Conservation (phyloP, 37 sponge, comb jelly and placozoan species). For the Tethya wilhelma region DNA sequence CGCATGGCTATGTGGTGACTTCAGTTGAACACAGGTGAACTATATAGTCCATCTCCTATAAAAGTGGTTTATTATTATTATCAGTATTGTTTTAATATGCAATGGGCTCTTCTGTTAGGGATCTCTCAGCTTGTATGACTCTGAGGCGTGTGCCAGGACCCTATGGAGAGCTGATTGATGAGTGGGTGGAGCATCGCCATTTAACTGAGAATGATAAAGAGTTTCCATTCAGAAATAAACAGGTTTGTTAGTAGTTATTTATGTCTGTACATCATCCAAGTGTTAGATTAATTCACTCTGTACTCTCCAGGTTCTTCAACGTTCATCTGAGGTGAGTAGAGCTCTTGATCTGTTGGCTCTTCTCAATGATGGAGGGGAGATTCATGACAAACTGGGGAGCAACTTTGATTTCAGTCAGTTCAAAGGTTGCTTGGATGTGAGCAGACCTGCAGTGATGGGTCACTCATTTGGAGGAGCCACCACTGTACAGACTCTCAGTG, state of each 20-base stretch:
- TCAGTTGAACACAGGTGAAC: slow-evolving; percentile 64
- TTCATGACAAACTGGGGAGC: slow-evolving; percentile 34
- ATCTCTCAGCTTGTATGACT: slow-evolving; percentile 41
- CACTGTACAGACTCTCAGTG: slow-evolving; percentile 49
- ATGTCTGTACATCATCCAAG: not conserved
- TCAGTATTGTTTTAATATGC: too few species aligned
- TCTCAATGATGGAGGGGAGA: slow-evolving; percentile 36
- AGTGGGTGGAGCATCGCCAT: slow-evolving; percentile 24
- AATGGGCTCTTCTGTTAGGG: slow-evolving; percentile 28
- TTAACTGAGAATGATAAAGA: slow-evolving; percentile 5
- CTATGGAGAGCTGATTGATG: slow-evolving; percentile 6
- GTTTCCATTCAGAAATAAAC: slow-evolving; percentile 8
- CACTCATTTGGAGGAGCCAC: slow-evolving; percentile 78
- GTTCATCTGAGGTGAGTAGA: slow-evolving; percentile 15
- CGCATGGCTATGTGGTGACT: slow-evolving; percentile 71
- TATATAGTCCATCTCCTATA: not conserved
- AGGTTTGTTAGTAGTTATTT: too few species aligned
- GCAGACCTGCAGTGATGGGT: slow-evolving; percentile 48
- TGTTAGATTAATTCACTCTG: not conserved
- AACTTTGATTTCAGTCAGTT: slow-evolving; percentile 63
- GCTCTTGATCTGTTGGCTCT: slow-evolving; percentile 40
- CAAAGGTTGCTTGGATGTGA: slow-evolving; percentile 46
- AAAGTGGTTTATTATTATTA: too few species aligned
- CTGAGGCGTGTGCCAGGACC: slow-evolving; percentile 23
- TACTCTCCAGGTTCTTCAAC: slow-evolving; percentile 26